A percentile compares a stretch with the other conserved stretches of the same genome.
Evolutionary conservation across 2,797 vertebrate species (phyloP).

Genomic region (Urophycis tenuis): DNA sequence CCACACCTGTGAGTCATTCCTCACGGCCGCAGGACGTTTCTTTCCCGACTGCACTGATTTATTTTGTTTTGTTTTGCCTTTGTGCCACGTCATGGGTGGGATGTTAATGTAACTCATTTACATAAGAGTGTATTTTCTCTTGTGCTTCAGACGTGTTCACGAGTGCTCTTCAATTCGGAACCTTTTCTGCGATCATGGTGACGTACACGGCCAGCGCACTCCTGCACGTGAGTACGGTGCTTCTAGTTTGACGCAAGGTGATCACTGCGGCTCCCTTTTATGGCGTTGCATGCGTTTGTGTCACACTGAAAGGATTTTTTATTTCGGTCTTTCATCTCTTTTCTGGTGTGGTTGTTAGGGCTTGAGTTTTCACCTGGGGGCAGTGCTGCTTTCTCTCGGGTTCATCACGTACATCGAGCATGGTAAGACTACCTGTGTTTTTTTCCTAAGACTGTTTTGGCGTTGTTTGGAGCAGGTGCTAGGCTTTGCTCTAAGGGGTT

Average conservation of each 20-base stretch:
- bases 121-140: constrained; percentile 20
- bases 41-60: background rate
- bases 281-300: background rate
- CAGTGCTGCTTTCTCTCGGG: constrained; percentile 83
- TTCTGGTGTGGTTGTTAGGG: constrained; percentile 63
- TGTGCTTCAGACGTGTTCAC: constrained; percentile 81
- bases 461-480: constrained; percentile 41
- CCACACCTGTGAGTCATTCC: constrained; percentile 78
- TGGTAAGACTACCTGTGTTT: constrained; percentile 61
- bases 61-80: background rate
- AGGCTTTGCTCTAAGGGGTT: constrained; percentile 45
- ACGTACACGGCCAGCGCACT: constrained; percentile 86
- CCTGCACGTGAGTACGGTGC: constrained; percentile 77
- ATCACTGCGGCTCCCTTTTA: background rate
- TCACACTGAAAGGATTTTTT: background rate
- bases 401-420: constrained; percentile 91
- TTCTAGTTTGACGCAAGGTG: background rate
- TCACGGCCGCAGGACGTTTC: background rate
- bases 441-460: background rate
- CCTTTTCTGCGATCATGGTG: constrained; percentile 84
- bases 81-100: background rate
- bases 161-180: constrained; percentile 81
- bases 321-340: constrained; percentile 1
- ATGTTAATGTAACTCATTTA: background rate
- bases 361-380: constrained; percentile 87